These are phyloP conservation scores for Sepioteuthis lessoniana DNA, from an alignment of 2,888 invertebrate genomes.

Conservation along the genomic window DNA sequence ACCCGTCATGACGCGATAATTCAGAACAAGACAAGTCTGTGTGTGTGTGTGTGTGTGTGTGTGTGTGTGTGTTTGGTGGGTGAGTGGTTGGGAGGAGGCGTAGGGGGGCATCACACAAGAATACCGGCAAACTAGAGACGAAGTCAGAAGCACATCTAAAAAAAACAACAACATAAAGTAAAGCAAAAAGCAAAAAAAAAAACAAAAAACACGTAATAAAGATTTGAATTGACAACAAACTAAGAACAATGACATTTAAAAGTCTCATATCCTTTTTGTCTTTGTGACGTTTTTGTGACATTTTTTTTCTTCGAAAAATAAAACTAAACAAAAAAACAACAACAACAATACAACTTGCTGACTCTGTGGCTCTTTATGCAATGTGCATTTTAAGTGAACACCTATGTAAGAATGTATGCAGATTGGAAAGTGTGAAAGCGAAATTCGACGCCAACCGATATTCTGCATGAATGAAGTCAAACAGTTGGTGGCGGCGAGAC, in stretches of 20 bases:
- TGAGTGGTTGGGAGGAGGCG: not conserved
- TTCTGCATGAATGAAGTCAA: not conserved
- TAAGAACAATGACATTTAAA: not conserved
- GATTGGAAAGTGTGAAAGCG: not conserved
- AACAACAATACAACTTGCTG: too few species aligned
- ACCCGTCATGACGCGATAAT: not conserved
- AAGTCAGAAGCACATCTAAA: not conserved
- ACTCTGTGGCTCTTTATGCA: not conserved
- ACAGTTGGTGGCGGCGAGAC: not conserved
- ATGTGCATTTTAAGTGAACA: not conserved
- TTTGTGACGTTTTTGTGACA: not conserved
- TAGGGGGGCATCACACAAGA: not conserved
- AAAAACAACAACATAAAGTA: too few species aligned
- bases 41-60: too few species aligned
- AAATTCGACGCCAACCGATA: not conserved
- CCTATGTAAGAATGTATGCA: not conserved
- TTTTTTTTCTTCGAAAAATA: not conserved
- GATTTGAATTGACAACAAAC: not conserved
- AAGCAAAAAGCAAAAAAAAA: too few species aligned
- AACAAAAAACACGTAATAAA: too few species aligned
- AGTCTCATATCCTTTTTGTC: slow-evolving; percentile 1
- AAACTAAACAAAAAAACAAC: too few species aligned
- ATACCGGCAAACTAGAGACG: not conserved
- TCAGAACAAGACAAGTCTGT: too few species aligned
- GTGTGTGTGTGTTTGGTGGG: too few species aligned